Evolutionary conservation across 2,113 vertebrate genomes (phyloP).

Genomic region (Hippocampus barbouri): DNA sequence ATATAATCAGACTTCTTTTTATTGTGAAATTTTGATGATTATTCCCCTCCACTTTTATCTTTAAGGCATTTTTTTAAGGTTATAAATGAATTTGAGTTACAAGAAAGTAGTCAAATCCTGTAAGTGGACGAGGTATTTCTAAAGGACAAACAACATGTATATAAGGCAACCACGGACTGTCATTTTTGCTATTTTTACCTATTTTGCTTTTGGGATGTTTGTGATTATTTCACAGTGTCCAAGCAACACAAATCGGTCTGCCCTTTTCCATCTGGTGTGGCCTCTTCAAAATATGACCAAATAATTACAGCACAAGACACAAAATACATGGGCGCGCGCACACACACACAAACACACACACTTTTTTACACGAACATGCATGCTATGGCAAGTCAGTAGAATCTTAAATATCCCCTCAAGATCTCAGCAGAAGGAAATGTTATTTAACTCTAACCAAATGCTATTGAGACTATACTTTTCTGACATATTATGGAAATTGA

Average conservation of each 20-base stretch:
- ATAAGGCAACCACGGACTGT: no score
- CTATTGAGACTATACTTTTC: background rate
- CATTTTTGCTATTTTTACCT: no score
- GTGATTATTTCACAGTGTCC: background rate
- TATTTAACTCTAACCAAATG: background rate
- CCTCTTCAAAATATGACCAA: conserved; percentile 40
- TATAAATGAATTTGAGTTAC: no score
- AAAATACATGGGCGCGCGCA: conserved; percentile 5
- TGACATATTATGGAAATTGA: background rate
- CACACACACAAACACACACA: background rate
- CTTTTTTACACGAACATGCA: background rate
- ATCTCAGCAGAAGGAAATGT: conserved; percentile 2
- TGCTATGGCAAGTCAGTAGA: conserved; percentile 17
- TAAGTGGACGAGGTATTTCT: no score
- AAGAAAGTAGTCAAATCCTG: no score
- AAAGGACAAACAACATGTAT: no score
- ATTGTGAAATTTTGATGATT: no score
- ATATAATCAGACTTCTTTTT: no score
- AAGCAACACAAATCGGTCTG: conserved; percentile 11
- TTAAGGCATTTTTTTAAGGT: no score
- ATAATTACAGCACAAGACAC: conserved; percentile 34
- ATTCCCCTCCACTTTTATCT: no score
- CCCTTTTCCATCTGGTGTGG: conserved; percentile 7
- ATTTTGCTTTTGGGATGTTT: no score
- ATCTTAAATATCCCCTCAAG: conserved; percentile 25